phyloP scores from a whole-genome alignment of 2,797 vertebrate genomes.

The Anisognathus igniventris region DNA sequence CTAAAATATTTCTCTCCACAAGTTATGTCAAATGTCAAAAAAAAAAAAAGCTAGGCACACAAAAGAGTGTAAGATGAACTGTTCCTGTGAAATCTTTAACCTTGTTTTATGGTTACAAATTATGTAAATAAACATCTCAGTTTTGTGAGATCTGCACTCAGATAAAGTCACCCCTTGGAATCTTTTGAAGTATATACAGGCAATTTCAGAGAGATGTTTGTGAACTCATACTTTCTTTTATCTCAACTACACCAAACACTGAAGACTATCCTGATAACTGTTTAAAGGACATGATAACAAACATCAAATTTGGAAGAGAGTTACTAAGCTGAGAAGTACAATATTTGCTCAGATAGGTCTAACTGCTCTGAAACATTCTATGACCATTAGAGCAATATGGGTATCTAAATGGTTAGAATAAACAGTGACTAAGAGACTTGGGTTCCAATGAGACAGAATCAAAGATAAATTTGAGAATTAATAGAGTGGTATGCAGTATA shows the following conservation, averaged over 20 bases:
- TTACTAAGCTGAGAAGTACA: background rate
- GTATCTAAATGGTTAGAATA: background rate
- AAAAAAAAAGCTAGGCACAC: background rate
- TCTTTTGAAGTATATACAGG: background rate
- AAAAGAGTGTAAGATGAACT: background rate
- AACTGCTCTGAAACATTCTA: background rate
- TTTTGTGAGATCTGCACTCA: background rate
- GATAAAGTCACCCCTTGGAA: background rate
- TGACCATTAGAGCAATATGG: background rate
- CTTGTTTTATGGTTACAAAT: background rate
- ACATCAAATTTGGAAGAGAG: background rate
- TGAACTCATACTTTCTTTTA: background rate
- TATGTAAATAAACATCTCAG: background rate
- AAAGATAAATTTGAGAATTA: slow-evolving; percentile 61
- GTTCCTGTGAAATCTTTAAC: background rate
- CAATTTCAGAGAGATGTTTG: background rate
- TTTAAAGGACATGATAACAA: background rate
- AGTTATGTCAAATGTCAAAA: background rate
- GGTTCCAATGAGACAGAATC: slow-evolving; percentile 23
- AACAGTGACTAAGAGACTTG: background rate
- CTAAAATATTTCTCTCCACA: background rate
- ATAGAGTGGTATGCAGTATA: slow-evolving; percentile 17
- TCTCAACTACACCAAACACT: background rate
- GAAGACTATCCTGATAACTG: background rate
- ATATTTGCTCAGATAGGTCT: background rate